Evolutionary conservation across 2,888 invertebrate genomes (phyloP), one percentile per base, ranked within the genome.

Genomic region (Eilema sororculum): DNA sequence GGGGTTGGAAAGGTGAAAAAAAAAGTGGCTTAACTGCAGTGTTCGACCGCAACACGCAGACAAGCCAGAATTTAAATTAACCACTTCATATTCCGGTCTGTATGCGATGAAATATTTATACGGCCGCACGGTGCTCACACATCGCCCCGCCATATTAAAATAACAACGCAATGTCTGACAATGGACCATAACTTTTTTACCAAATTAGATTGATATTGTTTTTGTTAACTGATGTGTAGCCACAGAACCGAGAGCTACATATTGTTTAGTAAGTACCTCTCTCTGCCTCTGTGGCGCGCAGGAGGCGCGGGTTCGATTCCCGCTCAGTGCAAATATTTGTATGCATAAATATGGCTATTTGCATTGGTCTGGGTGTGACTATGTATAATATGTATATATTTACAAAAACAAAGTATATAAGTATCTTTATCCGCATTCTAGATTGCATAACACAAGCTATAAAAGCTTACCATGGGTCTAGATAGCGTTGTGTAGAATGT

Each of bases 51-150:
- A 73, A 76, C 78, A 80, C 81, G 80, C 83, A 83, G 83, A 83
- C 85, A 84, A 89, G 89, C 79, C 89, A 87, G 91, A 91, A 93
- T 92, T 91, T 90, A 91, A 92, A 91, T 91, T 93, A 93, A 91
- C 91, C 90, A 90, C 91, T 92, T 91, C 91, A 91, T 91, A 92
- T 90, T 90, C 89, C 79, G 83, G 86, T 84, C 84, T 84, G 85
- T 80, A 83, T 82, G 85, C 84, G 81, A 87, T 91, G 88, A 90
- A 91, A 91, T 90, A 91, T 91, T 90, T 87, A 91, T 90, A 86
- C 80, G 85, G 83, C 85, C 85, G 83, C 85, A 83, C 81, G 81
- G 84, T 82, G 82, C 81, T 76, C 82, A 79, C 84, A 78, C 82
- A 84, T 82, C 81, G 81, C 73, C 76, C 74, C 77, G 75, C 71